Base-by-base conservation (phyloP, 2,113 vertebrate species). In the Oreochromis aureus region DNA sequence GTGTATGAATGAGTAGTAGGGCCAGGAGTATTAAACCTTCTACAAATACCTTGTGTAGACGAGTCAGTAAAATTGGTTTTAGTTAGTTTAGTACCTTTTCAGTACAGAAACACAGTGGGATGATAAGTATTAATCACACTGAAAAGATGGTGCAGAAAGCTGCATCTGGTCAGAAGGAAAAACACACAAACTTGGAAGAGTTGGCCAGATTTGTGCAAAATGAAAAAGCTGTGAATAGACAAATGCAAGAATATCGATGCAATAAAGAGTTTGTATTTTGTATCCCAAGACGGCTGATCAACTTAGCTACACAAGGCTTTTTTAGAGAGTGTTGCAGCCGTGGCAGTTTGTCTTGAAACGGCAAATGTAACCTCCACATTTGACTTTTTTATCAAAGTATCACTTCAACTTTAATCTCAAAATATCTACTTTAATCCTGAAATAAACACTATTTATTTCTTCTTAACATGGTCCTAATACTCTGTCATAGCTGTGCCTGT, bases 271-370 rank as follows among this genome's bases (percentile, higher is more conserved):
- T 39, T 39, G 10, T 66, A 22, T 39, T 39, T 22, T 66, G 6
- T 22, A 66, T 66, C 34, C 34, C 61, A 66, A 66, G 61, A 66
- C n/a, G 6, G 10, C 61, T 69, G 19, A 69, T 69, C 61, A 13
- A 39, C 22, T 58, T 27, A 27, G 2, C 12, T 27, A 27, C 22
- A 27, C 34, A 66, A 66, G n/a, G 6, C 19, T 0, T 13, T 22
- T 66, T 39, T 66, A 22, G 34, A 39, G 19, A 22, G 61, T 39
- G 32, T 66, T 3, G 19, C 61, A 66, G 61, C 61, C 6, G 2
- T 66, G 61, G 6, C 61, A 66, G 19, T 66, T 66, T 66, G 61
- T 66, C 19, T 66, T 66, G 19, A 39, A 39, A 66, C 6, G 0
- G 19, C 61, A 69, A 69, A 0, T 66, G 34, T 39, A 66, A 66